Conservation (phyloP, 2,888 invertebrate species). For the Diaprepes abbreviatus region DNA sequence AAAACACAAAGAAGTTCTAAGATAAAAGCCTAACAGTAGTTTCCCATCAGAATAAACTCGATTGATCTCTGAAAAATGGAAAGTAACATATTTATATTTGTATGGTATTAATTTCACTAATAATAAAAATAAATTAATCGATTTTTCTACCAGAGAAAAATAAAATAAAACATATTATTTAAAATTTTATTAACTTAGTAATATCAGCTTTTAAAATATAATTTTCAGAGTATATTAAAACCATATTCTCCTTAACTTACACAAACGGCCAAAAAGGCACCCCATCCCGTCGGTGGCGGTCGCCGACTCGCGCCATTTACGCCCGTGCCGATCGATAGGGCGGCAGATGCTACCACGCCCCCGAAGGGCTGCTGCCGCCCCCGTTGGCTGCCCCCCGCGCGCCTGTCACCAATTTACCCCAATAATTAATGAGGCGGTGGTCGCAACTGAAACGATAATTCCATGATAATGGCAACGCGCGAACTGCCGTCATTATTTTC, state of each 20-base stretch:
- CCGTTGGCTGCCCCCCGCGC: conserved; percentile 51
- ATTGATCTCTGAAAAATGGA: no score
- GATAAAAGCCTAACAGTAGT: no score
- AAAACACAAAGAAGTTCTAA: no score
- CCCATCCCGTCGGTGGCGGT: conserved; percentile 32
- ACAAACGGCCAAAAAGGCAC: conserved; percentile 33
- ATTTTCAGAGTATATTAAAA: conserved; percentile 12
- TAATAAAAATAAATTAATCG: no score
- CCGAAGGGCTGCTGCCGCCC: conserved; percentile 55
- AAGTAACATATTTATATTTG: no score
- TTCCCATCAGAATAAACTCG: no score
- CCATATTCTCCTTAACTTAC: conserved; percentile 29
- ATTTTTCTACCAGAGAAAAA: no score
- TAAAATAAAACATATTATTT: not conserved
- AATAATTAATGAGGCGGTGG: conserved; percentile 67
- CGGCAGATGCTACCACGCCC: conserved; percentile 61
- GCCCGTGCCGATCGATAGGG: conserved; percentile 59
- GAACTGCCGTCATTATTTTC: conserved; percentile 65
- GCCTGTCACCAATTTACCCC: conserved; percentile 61
- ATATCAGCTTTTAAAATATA: conserved; percentile 1
- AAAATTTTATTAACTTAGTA: not conserved
- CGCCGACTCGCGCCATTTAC: conserved; percentile 60
- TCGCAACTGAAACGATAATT: conserved; percentile 69
- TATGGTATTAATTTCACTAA: no score
- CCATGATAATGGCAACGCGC: conserved; percentile 71